Conservation (phyloP, 2,888 invertebrate species). For the Nasonovia ribisnigri region DNA sequence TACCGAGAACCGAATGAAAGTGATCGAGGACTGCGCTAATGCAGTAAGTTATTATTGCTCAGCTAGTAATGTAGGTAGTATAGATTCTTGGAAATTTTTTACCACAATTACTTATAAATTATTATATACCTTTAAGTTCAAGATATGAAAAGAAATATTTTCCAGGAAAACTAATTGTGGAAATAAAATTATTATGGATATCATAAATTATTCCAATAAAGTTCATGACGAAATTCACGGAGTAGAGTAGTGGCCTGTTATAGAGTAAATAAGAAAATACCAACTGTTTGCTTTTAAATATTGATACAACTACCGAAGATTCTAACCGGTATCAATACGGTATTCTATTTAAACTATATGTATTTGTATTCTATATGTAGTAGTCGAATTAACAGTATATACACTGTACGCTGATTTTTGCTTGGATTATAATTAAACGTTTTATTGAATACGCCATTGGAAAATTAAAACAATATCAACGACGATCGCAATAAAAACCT, state of each 20-base stretch:
- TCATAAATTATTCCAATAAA: not conserved
- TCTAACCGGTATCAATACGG: not conserved
- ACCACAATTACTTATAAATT: not conserved
- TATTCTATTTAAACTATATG: not conserved
- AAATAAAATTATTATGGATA: not conserved
- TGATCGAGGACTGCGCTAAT: not conserved
- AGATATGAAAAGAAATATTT: not conserved
- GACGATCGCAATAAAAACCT: not conserved
- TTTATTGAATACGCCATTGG: not conserved
- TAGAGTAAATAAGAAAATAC: not conserved
- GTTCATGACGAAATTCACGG: not conserved
- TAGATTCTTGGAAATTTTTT: not conserved
- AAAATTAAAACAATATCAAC: not conserved
- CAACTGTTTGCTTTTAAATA: not conserved
- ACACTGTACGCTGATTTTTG: not conserved
- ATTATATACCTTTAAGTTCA: not conserved
- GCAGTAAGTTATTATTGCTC: not conserved
- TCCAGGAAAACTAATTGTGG: not conserved
- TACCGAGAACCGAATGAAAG: not conserved
- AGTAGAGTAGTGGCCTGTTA: not conserved
- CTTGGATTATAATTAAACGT: not conserved
- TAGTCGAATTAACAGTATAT: not conserved
- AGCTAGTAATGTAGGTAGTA: not conserved
- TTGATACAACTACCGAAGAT: not conserved
- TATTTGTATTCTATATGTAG: not conserved